These are phyloP conservation scores for Zoanthus sociatus DNA, from an alignment of 92 coral and sea anemone species.

Conservation along the genomic window DNA sequence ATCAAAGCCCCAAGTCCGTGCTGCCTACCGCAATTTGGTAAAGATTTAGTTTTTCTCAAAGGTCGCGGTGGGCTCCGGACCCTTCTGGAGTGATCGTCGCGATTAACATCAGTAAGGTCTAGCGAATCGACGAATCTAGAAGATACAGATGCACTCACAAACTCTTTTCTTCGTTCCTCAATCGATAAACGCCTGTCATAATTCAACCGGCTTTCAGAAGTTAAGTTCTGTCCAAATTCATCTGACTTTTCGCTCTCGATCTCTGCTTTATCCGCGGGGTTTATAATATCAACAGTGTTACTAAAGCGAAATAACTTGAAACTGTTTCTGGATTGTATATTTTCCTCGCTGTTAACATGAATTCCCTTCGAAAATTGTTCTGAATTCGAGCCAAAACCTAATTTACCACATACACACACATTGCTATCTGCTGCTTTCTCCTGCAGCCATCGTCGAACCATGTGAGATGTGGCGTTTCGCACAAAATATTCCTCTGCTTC, in stretches of 20 bases:
- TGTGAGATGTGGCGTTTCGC: constrained; percentile 88
- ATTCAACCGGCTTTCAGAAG: constrained; percentile 70
- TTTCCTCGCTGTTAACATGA: constrained; percentile 10
- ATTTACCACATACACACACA: constrained; percentile 61
- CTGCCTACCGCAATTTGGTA: constrained; percentile 92
- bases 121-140: constrained; percentile 88
- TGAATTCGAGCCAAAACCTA: constrained; percentile 38
- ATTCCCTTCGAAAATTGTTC: constrained; percentile 10
- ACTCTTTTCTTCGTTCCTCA: constrained; percentile 71
- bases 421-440: constrained; percentile 62
- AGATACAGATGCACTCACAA: constrained; percentile 66
- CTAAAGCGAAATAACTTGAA: constrained; percentile 85
- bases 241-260: constrained; percentile 23
- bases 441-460: constrained; percentile 92
- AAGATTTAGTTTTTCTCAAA: constrained; percentile 89
- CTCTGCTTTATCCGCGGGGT: constrained; percentile 70
- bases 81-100: constrained; percentile 76
- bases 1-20: constrained; percentile 94
- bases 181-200: constrained; percentile 72
- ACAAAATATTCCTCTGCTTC: constrained; percentile 93
- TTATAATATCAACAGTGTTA: constrained; percentile 83
- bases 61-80: constrained; percentile 89
- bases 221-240: constrained; percentile 58
- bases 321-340: constrained; percentile 22
- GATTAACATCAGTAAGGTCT: constrained; percentile 80